Evolutionary conservation across 1,140 invertebrate genomes (phyloP), one percentile per base, ranked within the genome.

Genomic region (Yoshiicerus persimilis): DNA sequence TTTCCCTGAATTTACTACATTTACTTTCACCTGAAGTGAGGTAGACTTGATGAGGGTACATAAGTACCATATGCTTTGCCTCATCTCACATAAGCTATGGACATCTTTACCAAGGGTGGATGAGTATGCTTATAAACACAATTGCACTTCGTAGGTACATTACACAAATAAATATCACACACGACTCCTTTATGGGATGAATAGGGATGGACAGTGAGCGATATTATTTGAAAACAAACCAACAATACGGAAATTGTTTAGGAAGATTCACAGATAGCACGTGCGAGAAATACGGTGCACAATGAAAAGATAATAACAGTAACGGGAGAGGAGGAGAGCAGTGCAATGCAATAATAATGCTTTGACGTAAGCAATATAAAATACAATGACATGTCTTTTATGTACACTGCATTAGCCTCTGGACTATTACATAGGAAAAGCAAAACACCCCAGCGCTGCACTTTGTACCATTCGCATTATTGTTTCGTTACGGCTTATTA

Each of bases 161-260:
- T 32, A 32, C 34, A 80, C 2, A 13, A 80, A 32, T 34, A 36
- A 30, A 80, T 80, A 36, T 80, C 34, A 80, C 75, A 80, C 75
- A 80, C 75, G 75, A 80, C 32, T 80, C 75, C 38, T 80, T 80
- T 80, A 80, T 80, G 75, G n/a, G 20, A 5, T 80, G 75, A 32
- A n/a, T 20, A n/a, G 11, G n/a, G 2, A 47, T 13, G 47, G 20
- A 32, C 27, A 70, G 66, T 36, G 47, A 34, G 75, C 13, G 6
- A 80, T 80, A 80, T 80, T 80, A 80, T 80, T 80, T 80, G 27
- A 36, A 38, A 80, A n/a, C 32, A 80, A 32, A 32, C 30, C 5
- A 80, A 80, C 75, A 80, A 80, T 80, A 36, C 75, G 75, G 75
- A 80, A 80, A 80, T 80, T 80, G 75, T 80, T 80, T 80, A 80